Conservation (phyloP, 2,797 vertebrate species). For the Hippoglossus hippoglossus region DNA sequence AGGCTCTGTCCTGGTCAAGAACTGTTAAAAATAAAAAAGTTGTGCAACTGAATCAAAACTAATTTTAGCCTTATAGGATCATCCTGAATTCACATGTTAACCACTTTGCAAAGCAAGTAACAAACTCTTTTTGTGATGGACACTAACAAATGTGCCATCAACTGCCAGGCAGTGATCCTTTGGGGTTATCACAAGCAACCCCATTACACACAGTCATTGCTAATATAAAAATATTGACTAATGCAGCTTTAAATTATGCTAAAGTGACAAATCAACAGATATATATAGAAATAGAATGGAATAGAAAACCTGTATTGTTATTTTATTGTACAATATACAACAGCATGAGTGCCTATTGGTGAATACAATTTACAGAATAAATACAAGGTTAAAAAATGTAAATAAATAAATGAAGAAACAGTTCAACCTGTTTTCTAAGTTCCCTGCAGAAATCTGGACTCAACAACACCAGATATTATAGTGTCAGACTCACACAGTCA, state of each 20-base stretch:
- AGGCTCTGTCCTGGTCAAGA: background rate
- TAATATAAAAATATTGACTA: background rate
- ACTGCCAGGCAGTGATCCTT: too few relatives aligned
- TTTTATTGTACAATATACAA: too few relatives aligned
- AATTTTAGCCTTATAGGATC: background rate
- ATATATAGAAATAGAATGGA: too few relatives aligned
- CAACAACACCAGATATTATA: slow-evolving; percentile 2
- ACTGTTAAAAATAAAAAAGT: too few relatives aligned
- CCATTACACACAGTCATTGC: background rate
- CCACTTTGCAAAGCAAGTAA: background rate
- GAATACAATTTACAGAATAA: too few relatives aligned
- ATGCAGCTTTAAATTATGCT: background rate
- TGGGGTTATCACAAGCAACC: too few relatives aligned
- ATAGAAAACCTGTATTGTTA: too few relatives aligned
- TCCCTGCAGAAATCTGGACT: background rate
- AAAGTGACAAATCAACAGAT: background rate
- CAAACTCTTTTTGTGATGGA: background rate
- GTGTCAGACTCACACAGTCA: background rate
- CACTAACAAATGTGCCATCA: background rate
- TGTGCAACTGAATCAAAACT: background rate
- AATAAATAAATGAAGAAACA: too few relatives aligned
- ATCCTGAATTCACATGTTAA: background rate
- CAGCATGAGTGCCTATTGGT: too few relatives aligned
- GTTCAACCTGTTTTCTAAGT: too few relatives aligned
- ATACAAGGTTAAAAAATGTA: too few relatives aligned